phyloP scores from a whole-genome alignment of 2,888 invertebrate species.

The Oscheius sp. region DNA sequence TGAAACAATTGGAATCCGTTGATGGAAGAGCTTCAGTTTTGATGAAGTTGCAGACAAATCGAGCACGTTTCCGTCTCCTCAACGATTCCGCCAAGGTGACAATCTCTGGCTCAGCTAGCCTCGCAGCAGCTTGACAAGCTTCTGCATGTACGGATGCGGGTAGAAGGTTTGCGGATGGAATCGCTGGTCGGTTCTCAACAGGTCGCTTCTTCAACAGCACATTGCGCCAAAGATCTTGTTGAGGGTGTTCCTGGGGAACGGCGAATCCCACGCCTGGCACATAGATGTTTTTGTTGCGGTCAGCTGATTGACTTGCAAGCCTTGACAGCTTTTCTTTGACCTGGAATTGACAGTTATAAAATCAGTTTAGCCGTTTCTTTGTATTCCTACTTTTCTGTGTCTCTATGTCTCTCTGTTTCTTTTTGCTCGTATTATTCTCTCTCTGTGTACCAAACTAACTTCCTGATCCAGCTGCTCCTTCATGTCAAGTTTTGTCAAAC shows the following conservation, averaged over 20 bases:
- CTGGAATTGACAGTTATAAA: conserved; percentile 18
- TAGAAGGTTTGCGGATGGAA: conserved; percentile 37
- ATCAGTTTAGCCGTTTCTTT: background rate
- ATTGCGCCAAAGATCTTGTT: conserved; percentile 44
- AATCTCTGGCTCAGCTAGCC: conserved; percentile 38
- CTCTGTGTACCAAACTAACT: background rate
- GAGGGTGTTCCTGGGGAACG: conserved; percentile 40
- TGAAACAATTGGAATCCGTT: conserved; percentile 44
- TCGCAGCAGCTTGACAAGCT: conserved; percentile 36
- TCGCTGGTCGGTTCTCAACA: conserved; percentile 29
- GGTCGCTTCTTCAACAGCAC: conserved; percentile 44
- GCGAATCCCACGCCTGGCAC: conserved; percentile 54
- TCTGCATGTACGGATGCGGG: conserved; percentile 39
- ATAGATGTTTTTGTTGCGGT: conserved; percentile 48
- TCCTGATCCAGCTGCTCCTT: conserved; percentile 31
- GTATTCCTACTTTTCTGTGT: too few relatives aligned
- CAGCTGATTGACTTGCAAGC: conserved; percentile 29
- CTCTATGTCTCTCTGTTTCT: too few relatives aligned
- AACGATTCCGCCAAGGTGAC: conserved; percentile 49
- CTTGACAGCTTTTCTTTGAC: conserved; percentile 27
- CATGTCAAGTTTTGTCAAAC: background rate
- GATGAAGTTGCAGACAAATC: conserved; percentile 40
- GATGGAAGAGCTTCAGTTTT: conserved; percentile 26
- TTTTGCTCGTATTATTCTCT: too few relatives aligned
- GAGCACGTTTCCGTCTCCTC: conserved; percentile 38